Evolutionary conservation across 2,113 vertebrate genomes (phyloP), one percentile per base, ranked within the genome.

Genomic region (Cricetomys ansorgei): DNA sequence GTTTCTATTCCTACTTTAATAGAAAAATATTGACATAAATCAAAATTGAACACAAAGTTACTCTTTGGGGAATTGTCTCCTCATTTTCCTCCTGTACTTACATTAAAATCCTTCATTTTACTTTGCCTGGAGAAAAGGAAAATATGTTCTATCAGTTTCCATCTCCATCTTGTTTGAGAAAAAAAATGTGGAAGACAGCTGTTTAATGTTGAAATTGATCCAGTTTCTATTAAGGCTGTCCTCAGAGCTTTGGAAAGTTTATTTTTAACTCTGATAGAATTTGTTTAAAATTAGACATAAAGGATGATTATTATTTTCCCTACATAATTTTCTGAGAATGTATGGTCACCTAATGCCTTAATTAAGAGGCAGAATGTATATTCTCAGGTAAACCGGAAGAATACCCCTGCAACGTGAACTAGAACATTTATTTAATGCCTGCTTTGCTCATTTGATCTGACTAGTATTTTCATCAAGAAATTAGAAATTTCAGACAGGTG

Each of bases 151-250:
- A 96, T 97, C 62, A 96, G 80, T 96, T 98, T 94, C 91, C 79
- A 45, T 97, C 87, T 95, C 84, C n/a, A 70, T 95, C 94, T 94
- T 94, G 73, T 91, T 92, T 96, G 88, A 96, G 91, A 86, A 95
- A 94, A 94, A 97, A 95, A 96, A 94, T 97, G 77, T 96, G 69
- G 83, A 86, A 95, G 96, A 96, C 96, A 97, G 95, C 96, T 97
- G 86, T 97, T 97, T 91, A 70, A 92, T 75, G 89, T 97, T 91
- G 95, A 97, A 94, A 96, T 79, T 57, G 57, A 96, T 97, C 95
- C 72, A 96, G 16, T 96, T 97, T 96, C 89, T 94, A 45, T 50
- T 95, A 91, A 95, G 31, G 76, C 67, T 95, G 45, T 95, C 95
- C 15, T 73, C 55, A 87, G 92, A 94, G 94, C 29, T 94, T 86